These are phyloP conservation scores for Aulostomus chinensis DNA, from an alignment of 2,797 vertebrate species.

Conservation along the genomic window DNA sequence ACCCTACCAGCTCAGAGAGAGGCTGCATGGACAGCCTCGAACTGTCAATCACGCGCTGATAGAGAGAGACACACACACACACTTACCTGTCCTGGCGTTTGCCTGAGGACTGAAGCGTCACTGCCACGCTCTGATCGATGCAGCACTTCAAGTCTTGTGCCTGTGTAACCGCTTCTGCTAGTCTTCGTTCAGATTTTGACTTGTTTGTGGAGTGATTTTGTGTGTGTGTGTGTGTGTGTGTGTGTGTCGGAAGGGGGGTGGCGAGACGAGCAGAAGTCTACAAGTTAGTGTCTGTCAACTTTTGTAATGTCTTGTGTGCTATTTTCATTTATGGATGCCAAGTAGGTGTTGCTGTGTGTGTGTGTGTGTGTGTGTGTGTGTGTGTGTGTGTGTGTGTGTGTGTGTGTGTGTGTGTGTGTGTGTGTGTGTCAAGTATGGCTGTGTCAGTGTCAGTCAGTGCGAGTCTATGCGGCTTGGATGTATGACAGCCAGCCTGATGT, in stretches of 20 bases:
- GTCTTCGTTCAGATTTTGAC: conserved; percentile 47
- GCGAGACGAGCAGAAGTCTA: too few species aligned
- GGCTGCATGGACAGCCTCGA: conserved; percentile 51
- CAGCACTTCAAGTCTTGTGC: conserved; percentile 22
- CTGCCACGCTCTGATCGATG: conserved; percentile 6
- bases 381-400: conserved; percentile 8
- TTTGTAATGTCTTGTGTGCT: conserved; percentile 36
- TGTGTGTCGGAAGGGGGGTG: too few species aligned
- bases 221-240: conserved; percentile 6
- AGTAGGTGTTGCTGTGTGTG: conserved; percentile 36
- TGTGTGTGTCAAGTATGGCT: conserved; percentile 19
- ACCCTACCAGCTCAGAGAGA: conserved; percentile 30
- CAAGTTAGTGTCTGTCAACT: conserved; percentile 40
- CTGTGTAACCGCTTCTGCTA: conserved; percentile 26
- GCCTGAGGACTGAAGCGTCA: conserved; percentile 33
- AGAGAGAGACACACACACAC: background rate
- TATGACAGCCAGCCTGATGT: conserved; percentile 55
- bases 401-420: conserved; percentile 23
- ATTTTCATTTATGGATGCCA: conserved; percentile 43
- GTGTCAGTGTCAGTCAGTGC: conserved; percentile 59
- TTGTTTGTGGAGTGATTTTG: conserved; percentile 19
- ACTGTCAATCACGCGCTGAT: conserved; percentile 10
- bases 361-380: conserved; percentile 26
- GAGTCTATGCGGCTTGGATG: conserved; percentile 44
- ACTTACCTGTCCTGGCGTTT: conserved; percentile 9